Base-by-base conservation (phyloP, 2,888 invertebrate genomes). In the Oscheius sp. region DNA sequence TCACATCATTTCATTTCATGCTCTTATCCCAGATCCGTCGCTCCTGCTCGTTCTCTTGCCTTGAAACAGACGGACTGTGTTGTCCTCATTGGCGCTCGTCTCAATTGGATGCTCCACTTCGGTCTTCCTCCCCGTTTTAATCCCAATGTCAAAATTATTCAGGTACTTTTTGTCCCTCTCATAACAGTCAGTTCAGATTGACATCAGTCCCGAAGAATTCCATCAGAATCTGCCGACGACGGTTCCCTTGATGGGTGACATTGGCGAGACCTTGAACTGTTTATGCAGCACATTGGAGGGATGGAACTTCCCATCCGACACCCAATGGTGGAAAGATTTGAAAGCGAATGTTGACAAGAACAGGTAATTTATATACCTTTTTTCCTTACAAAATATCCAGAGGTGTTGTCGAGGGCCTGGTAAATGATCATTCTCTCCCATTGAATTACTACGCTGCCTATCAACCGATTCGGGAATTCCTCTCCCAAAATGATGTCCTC, bases 21-120 rank as follows among this genome's bases (percentile, higher is more conserved):
- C 16, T 2, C 29, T n/a, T n/a, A n/a, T 18, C 74, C 64, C 78
- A 90, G 90, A 70, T 79, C 76, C 46, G 78, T 83, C n/a, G 81
- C 76, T 52, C 80, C 81, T 7, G 83, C 83, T 9, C 76, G 83
- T 63, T 79, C 79, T 1, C 71, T 78, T 75, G 97, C 95, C 0
- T 90, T 98, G 66, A 93, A 93, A 85, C 92, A 94, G 82, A 94
- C 95, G 0, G 97, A 98, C 89, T 94, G 95, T 0, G 91, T 98
- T 1, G 86, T 98, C 2, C 90, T 96, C 64, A 89, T 96, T 49
- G 97, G 97, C 0, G 97, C 96, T 0, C 91, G 97, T 49, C 91
- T 97, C 21, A 98, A 98, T 90, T 98, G 98, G 98, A 97, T 98
- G 90, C 91, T 98, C 76, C 97, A 98, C 90, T 98, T 97, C 91